Evolutionary conservation across 2,888 invertebrate genomes (phyloP).

Genomic region (Caenorhabditis becei): DNA sequence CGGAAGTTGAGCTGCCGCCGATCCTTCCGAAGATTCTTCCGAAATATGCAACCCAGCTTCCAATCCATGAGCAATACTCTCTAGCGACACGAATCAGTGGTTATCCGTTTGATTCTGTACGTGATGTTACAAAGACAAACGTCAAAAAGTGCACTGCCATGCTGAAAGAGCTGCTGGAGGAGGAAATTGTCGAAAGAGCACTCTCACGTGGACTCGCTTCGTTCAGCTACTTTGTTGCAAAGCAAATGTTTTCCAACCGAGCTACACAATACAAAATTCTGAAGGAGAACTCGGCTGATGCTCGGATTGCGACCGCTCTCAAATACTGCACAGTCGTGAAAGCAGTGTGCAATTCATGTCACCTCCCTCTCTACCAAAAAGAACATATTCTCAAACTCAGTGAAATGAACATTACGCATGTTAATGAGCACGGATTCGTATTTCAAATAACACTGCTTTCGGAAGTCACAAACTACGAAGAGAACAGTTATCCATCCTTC

Average conservation of each 20-base stretch:
- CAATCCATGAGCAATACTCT: neutral
- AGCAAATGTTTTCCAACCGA: slow-evolving; percentile 6
- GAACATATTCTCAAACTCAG: slow-evolving; percentile 12
- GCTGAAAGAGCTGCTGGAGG: slow-evolving; percentile 9
- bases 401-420: slow-evolving; percentile 29
- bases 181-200: neutral
- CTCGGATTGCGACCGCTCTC: slow-evolving; percentile 23
- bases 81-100: slow-evolving; percentile 21
- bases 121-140: slow-evolving; percentile 8
- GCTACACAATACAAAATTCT: slow-evolving; percentile 26
- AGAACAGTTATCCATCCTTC: neutral
- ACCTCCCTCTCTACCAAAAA: neutral
- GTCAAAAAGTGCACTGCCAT: slow-evolving; percentile 4
- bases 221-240: slow-evolving; percentile 38
- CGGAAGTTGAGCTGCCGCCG: slow-evolving; percentile 25
- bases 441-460: slow-evolving; percentile 33
- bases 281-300: slow-evolving; percentile 32
- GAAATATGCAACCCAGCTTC: neutral
- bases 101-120: slow-evolving; percentile 6
- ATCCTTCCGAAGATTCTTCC: slow-evolving; percentile 14
- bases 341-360: slow-evolving; percentile 14
- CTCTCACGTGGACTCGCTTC: slow-evolving; percentile 6
- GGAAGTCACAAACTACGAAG: neutral
- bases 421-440: slow-evolving; percentile 39
- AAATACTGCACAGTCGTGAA: slow-evolving; percentile 12